phyloP scores from a whole-genome alignment of 2,797 vertebrate genomes.

The Nyctibius grandis region DNA sequence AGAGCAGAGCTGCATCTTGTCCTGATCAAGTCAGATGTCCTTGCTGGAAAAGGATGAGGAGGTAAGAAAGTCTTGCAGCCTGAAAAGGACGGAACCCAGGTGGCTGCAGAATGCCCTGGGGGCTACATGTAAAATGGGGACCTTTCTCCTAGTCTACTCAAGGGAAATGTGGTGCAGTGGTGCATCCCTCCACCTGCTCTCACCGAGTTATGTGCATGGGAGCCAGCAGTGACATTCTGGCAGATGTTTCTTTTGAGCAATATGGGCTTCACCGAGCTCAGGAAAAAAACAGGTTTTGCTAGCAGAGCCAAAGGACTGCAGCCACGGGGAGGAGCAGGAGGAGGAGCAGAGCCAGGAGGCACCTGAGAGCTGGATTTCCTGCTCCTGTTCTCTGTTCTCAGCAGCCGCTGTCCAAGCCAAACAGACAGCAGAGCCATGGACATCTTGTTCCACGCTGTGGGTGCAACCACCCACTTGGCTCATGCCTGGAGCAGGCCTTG shows the following conservation, averaged over 20 bases:
- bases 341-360: conserved; percentile 34
- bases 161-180: background rate
- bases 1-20: background rate
- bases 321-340: conserved; percentile 45
- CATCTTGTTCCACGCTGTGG: conserved; percentile 12
- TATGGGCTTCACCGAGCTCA: background rate
- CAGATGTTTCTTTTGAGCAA: background rate
- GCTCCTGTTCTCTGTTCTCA: background rate
- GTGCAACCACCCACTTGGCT: background rate
- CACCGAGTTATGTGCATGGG: accelerated
- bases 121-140: accelerated
- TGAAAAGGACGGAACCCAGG: background rate
- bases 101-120: background rate
- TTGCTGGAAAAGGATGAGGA: background rate
- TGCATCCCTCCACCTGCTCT: background rate
- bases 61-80: background rate
- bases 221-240: background rate
- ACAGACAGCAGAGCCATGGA: background rate
- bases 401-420: background rate
- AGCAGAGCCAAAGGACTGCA: conserved; percentile 32
- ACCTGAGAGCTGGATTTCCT: conserved; percentile 15
- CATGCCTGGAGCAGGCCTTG: background rate
- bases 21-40: background rate
- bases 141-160: background rate
- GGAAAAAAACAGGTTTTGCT: conserved; percentile 20